Evolutionary conservation across 2,888 invertebrate species (phyloP).

Genomic region (Acleris cristana): DNA sequence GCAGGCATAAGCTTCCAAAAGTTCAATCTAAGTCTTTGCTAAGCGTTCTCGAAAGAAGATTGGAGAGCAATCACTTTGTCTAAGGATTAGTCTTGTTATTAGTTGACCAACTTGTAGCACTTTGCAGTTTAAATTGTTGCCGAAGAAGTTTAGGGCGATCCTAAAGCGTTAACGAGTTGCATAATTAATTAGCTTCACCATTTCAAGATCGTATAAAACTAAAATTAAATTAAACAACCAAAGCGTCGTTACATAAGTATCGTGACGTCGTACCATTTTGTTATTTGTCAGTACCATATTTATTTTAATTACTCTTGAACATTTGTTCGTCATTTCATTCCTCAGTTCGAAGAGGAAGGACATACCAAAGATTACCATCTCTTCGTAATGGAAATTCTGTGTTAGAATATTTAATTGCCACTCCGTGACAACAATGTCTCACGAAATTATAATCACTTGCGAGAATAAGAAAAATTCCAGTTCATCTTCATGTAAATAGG

Average conservation of each 20-base stretch:
- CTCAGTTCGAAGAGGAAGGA: slow-evolving; percentile 3
- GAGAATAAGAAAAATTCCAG: slow-evolving; percentile 28
- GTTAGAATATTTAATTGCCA: slow-evolving; percentile 32
- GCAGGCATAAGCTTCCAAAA: too few species aligned
- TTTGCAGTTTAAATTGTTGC: too few species aligned
- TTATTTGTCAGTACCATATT: slow-evolving; percentile 17
- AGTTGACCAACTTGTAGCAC: too few species aligned
- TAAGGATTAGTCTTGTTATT: too few species aligned
- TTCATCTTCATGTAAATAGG: slow-evolving; percentile 27
- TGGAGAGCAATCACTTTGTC: too few species aligned
- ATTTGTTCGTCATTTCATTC: slow-evolving; percentile 6
- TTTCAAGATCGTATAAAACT: slow-evolving; percentile 1
- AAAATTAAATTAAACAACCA: too few species aligned
- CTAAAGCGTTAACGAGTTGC: not conserved
- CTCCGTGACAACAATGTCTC: slow-evolving; percentile 27
- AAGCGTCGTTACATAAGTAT: too few species aligned
- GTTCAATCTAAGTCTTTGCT: too few species aligned
- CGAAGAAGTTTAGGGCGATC: too few species aligned
- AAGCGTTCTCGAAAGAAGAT: too few species aligned
- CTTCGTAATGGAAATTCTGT: slow-evolving; percentile 27
- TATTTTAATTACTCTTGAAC: slow-evolving; percentile 14
- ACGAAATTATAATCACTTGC: slow-evolving; percentile 24
- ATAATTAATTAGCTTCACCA: not conserved
- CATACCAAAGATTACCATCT: slow-evolving; percentile 18
- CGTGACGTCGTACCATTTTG: not conserved